Percentiles rank a stretch among this genome's conserved stretches.
Evolutionary conservation across 2,888 invertebrate species (phyloP).

Genomic region (Amiota mariae): DNA sequence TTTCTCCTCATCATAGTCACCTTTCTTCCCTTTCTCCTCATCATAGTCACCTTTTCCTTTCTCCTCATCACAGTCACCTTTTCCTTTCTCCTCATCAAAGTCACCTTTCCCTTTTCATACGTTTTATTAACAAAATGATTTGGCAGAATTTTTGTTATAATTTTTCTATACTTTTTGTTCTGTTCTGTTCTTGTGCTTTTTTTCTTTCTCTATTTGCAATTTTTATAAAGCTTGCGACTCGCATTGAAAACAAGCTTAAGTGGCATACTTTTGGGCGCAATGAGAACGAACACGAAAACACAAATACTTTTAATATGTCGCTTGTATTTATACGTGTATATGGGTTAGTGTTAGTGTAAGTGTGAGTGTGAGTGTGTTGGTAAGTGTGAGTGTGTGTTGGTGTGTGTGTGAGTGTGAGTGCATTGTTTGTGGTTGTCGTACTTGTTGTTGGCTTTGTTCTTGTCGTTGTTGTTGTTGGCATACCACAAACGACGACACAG

Average conservation of each 20-base stretch:
- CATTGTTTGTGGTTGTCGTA: not conserved
- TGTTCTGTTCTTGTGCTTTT: not conserved
- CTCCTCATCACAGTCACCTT: not conserved
- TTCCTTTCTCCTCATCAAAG: not conserved
- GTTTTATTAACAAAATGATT: not conserved
- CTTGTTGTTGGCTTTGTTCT: not conserved
- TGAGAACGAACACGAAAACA: not conserved
- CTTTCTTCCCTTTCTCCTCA: not conserved
- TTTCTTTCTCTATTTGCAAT: not conserved
- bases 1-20: not conserved
- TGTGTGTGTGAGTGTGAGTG: not conserved
- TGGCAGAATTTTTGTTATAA: not conserved
- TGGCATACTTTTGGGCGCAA: constrained; percentile 14
- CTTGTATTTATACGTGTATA: no score
- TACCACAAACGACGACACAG: constrained; percentile 41
- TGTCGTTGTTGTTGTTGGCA: not conserved
- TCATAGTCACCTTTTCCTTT: not conserved
- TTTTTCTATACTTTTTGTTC: not conserved
- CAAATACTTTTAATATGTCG: not conserved
- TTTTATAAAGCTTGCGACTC: not conserved
- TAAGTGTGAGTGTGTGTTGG: not conserved
- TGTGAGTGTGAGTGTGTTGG: not conserved
- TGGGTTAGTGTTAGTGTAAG: not conserved
- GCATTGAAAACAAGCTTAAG: not conserved
- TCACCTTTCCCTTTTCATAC: not conserved